Percentiles rank a stretch among this genome's conserved stretches.
Evolutionary conservation across 2,888 invertebrate genomes (phyloP).

Genomic region (Lithosia quadra): DNA sequence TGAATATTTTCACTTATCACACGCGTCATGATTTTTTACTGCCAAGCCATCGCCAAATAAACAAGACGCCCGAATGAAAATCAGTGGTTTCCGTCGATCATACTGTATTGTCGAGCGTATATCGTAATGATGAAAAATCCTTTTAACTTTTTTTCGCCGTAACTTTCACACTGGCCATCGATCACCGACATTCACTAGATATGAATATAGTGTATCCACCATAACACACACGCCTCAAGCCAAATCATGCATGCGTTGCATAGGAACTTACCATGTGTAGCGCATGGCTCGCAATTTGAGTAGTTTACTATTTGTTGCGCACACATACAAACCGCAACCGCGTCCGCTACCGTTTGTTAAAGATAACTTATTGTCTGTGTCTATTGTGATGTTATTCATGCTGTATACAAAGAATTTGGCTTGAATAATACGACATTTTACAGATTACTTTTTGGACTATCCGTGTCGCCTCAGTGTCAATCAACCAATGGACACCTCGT

Average conservation of each 20-base stretch:
- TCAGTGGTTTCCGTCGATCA: neutral
- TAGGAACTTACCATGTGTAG: neutral
- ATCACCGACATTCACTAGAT: neutral
- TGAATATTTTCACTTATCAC: too few relatives aligned
- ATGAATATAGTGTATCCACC: neutral
- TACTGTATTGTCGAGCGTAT: neutral
- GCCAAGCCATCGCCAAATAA: neutral
- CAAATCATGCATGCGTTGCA: neutral
- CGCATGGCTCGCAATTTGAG: neutral
- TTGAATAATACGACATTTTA: neutral
- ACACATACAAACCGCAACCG: neutral
- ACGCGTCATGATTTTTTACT: too few relatives aligned
- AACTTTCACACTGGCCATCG: neutral
- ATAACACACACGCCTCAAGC: neutral
- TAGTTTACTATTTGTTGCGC: neutral
- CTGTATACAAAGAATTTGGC: neutral
- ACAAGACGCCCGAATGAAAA: too few relatives aligned
- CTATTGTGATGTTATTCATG: neutral
- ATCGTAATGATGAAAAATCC: neutral
- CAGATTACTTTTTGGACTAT: neutral
- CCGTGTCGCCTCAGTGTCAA: neutral
- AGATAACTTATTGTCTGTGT: neutral
- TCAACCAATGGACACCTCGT: conserved; percentile 14
- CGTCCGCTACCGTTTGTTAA: neutral
- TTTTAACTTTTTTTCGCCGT: too few relatives aligned